These are phyloP conservation scores for Geodia barretti DNA, from an alignment of 37 sponge, comb jelly and placozoan species.

Conservation along the genomic window DNA sequence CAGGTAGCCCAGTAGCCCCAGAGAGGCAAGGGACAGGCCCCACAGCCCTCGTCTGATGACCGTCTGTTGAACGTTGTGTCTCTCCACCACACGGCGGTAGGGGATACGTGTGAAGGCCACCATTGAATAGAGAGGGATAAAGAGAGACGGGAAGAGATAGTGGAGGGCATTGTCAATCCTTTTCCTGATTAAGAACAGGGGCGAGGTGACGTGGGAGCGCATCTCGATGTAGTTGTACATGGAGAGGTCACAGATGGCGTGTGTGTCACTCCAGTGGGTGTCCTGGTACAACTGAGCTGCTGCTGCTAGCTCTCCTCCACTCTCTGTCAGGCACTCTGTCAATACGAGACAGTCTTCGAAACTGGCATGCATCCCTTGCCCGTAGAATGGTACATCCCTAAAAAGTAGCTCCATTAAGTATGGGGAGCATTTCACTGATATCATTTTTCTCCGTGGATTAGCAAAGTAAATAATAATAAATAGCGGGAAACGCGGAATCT, in stretches of 20 bases:
- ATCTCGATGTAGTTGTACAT: conserved; percentile 92
- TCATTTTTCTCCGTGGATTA: conserved; percentile 58
- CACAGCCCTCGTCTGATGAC: no score
- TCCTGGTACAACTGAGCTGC: conserved; percentile 63
- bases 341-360: conserved; percentile 90
- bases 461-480: no score
- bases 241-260: conserved; percentile 88
- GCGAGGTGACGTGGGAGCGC: conserved; percentile 76
- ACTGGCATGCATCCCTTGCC: conserved; percentile 91
- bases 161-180: conserved; percentile 55
- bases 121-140: conserved; percentile 84
- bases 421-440: conserved; percentile 84
- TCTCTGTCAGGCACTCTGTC: conserved; percentile 25
- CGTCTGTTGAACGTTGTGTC: conserved; percentile 43
- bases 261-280: conserved; percentile 51
- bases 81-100: conserved; percentile 40
- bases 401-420: conserved; percentile 89
- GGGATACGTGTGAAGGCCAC: conserved; percentile 84
- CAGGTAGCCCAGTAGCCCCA: neutral
- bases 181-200: conserved; percentile 53
- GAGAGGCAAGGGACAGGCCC: no score
- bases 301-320: conserved; percentile 9
- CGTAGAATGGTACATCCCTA: conserved; percentile 93
- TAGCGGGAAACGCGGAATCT: no score
- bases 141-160: conserved; percentile 49